Evolutionary conservation across 1,140 invertebrate genomes (phyloP), one percentile per base, ranked within the genome.

Genomic region (Ceratitis capitata): DNA sequence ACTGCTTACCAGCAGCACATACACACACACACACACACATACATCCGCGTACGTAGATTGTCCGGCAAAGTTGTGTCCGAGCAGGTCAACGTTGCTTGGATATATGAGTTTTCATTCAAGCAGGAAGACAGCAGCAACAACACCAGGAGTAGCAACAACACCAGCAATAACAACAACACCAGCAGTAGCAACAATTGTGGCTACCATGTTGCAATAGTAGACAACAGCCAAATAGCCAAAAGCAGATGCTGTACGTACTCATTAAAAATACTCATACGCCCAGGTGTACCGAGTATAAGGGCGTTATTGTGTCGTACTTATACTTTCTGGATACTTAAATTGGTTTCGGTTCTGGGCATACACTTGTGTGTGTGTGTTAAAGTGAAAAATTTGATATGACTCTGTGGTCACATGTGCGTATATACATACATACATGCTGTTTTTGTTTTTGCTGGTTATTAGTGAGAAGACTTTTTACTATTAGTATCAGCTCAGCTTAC

Each of bases 181-280:
- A n/a, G n/a, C n/a, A 78, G 23, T 7, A 42, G 42, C 39, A 14
- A 10, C 69, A 78, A 35, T 45, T 78, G n/a, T 39, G 69, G 69
- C 39, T 78, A 45, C 39, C 29, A 26, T 45, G 39, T 23, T 78
- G 39, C 39, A 42, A 12, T 35, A 64, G n/a, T n/a, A n/a, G n/a
- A n/a, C n/a, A n/a, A n/a, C n/a, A n/a, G n/a, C n/a, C n/a, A n/a
- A n/a, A n/a, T 56, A n/a, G 51, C 51, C 23, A 23, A n/a, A 12
- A 78, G 39, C 39, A 78, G 39, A 45, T 78, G 69, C 19, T 78
- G 69, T 45, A 6, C n/a, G 16, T 42, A 45, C 35, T 78, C 35
- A 78, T 78, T 78, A 78, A 78, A 78, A 78, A 45, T 78, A 78
- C 69, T 78, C 69, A 45, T 78, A 78, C 69, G 69, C 45, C 69